Evolutionary conservation across 2,113 vertebrate species (phyloP).

Genomic region (Stomatorhinus ivindoensis): DNA sequence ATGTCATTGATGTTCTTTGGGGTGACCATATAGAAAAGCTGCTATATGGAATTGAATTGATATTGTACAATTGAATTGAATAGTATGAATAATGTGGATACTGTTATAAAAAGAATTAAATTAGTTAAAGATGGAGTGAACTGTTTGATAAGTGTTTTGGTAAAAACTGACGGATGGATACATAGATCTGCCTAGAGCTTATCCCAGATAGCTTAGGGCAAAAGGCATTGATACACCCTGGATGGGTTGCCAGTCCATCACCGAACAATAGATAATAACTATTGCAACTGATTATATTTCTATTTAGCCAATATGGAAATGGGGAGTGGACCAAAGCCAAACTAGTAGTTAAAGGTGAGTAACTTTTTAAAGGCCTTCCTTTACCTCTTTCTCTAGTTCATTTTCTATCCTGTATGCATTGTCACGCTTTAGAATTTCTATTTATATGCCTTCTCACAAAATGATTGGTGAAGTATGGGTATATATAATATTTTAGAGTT

Average conservation of each 20-base stretch:
- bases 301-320: background rate
- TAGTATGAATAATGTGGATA: background rate
- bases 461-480: background rate
- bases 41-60: background rate
- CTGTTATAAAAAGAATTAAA: background rate
- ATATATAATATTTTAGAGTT: background rate
- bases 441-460: background rate
- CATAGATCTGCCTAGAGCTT: background rate
- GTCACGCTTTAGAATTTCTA: background rate
- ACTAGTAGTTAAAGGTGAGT: background rate
- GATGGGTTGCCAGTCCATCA: background rate
- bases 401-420: background rate
- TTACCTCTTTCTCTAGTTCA: background rate
- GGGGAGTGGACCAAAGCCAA: background rate
- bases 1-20: background rate
- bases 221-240: background rate
- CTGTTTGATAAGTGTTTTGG: background rate
- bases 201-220: background rate
- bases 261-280: background rate
- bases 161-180: background rate
- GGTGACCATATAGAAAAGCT: background rate
- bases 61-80: background rate
- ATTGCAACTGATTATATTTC: background rate
- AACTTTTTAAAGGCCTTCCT: background rate
- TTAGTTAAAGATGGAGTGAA: background rate